Evolutionary conservation across 2,113 vertebrate genomes (phyloP).

Genomic region (Arvicanthis niloticus): DNA sequence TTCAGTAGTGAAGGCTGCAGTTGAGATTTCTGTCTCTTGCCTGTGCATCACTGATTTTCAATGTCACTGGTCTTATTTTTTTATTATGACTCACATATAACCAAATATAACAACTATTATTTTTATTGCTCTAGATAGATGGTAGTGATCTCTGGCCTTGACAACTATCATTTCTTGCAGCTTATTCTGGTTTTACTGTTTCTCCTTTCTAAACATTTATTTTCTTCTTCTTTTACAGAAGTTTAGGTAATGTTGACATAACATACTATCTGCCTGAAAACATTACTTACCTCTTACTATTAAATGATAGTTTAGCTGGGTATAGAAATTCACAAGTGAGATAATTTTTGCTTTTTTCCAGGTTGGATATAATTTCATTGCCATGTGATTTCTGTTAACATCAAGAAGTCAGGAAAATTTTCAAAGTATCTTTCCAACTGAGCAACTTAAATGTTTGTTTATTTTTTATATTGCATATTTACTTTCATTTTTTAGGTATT

Average conservation of each 20-base stretch:
- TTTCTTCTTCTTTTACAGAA: neutral
- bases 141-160: neutral
- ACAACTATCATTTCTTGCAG: neutral
- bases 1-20: neutral
- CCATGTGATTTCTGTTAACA: neutral
- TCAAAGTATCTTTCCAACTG: neutral
- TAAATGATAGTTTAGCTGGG: neutral
- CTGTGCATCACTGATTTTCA: too few species aligned
- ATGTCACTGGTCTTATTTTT: neutral
- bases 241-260: neutral
- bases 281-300: neutral
- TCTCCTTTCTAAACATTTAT: neutral
- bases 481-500: neutral
- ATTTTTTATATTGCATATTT: neutral
- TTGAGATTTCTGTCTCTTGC: neutral
- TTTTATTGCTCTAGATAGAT: neutral
- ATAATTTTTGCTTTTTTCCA: neutral
- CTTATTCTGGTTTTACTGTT: neutral
- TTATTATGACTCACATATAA: too few species aligned
- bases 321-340: neutral
- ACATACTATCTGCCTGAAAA: neutral
- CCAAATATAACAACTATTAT: neutral
- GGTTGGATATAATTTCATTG: neutral
- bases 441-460: neutral
- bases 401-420: neutral